Evolutionary conservation across 2,888 invertebrate genomes (phyloP), one percentile per base, ranked within the genome.

Genomic region (Notocelia uddmanniana): DNA sequence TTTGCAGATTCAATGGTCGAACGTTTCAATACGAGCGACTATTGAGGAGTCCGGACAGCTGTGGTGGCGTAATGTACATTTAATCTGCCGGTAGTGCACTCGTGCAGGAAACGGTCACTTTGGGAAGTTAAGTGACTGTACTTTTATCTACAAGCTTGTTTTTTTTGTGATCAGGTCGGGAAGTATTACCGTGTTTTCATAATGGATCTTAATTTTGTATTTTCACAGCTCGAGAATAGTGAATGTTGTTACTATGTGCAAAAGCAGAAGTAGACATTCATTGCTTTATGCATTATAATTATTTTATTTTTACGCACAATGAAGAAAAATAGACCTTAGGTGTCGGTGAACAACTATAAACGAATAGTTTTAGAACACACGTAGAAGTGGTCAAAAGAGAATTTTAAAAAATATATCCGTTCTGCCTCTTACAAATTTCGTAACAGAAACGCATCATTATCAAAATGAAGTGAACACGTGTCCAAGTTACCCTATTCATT

Each of bases 41-140:
- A 58, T 34, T 50, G 67, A 48, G 21, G 18, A 15, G 37, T 31
- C 52, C 19, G 59, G 34, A 87, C 88, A 90, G 89, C 89, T 89
- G 89, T 85, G 87, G 85, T 85, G 82, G 83, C 85, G 84, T 91
- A 92, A 92, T 91, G 90, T 89, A 89, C 90, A 87, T 92, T 92
- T 91, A 91, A 92, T 91, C 88, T 87, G 85, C 81, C 78, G n/a
- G 57, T 54, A 66, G 66, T 59, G 66, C 50, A 63, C 52, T 34
- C 3, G 18, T 31, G 19, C 9, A 26, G 50, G 63, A 10, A 63
- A 52, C 52, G 63, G 63, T n/a, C 62, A 19, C 63, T 63, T 63
- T 34, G 15, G 6, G 31, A 26, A 34, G 34, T 52, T 52, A n/a
- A 19, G 26, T 34, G 57, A 57, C 55, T 45, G 19, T 5, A 48